A percentile compares a stretch with the other conserved stretches of the same genome.
Conservation (phyloP, 2,888 invertebrate genomes). For the Lithophane socia region DNA sequence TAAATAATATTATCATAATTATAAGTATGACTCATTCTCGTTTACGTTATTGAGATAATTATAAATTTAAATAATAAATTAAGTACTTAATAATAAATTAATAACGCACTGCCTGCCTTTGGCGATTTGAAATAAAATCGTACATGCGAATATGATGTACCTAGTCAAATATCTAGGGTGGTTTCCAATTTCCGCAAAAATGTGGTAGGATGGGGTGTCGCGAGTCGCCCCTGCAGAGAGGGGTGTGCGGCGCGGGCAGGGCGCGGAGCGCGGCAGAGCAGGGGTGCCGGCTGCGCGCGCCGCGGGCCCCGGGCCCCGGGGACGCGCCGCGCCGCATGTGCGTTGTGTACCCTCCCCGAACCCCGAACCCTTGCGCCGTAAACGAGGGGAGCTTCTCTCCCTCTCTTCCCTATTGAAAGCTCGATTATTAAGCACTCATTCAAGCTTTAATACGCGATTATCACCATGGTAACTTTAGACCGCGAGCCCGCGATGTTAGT, state of each 20-base stretch:
- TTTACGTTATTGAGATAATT: constrained; percentile 45
- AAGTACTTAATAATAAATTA: constrained; percentile 38
- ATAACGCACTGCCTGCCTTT: constrained; percentile 14
- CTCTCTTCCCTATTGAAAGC: constrained; percentile 73
- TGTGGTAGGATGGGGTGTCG: constrained; percentile 80
- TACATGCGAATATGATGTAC: constrained; percentile 63
- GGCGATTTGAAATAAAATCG: constrained; percentile 30
- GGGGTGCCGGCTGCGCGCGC: constrained; percentile 74
- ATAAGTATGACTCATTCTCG: constrained; percentile 51
- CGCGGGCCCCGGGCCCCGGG: constrained; percentile 77
- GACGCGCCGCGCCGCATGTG: constrained; percentile 74
- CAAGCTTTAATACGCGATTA: constrained; percentile 80
- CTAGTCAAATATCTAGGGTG: constrained; percentile 75
- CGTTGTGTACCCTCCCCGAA: constrained; percentile 68
- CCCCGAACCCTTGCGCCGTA: constrained; percentile 64
- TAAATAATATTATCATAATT: constrained; percentile 57
- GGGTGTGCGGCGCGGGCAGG: constrained; percentile 71
- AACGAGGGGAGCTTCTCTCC: constrained; percentile 70
- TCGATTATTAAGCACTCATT: constrained; percentile 86
- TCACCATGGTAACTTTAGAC: constrained; percentile 76
- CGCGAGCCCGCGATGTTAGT: constrained; percentile 37
- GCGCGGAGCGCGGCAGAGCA: constrained; percentile 50
- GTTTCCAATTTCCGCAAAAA: constrained; percentile 88
- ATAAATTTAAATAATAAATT: constrained; percentile 18
- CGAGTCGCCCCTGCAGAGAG: constrained; percentile 82